Conservation (phyloP, 92 coral and sea anemone genomes). For the Pocillopora meandrina region DNA sequence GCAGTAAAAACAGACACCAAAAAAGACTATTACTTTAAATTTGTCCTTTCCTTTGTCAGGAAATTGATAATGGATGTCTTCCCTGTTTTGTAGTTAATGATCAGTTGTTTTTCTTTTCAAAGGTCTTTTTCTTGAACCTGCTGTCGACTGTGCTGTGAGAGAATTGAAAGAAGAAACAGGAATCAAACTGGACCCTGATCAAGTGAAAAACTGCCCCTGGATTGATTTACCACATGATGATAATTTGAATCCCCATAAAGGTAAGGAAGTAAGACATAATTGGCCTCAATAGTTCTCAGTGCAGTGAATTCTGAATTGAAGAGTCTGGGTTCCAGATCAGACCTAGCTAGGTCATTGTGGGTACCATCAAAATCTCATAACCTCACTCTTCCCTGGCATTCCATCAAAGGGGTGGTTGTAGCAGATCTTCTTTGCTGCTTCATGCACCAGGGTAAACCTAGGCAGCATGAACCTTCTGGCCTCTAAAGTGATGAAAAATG, state of each 20-base stretch:
- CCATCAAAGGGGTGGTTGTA: no score
- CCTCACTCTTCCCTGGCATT: no score
- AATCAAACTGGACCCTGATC: conserved; percentile 71
- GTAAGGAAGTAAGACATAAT: conserved; percentile 22
- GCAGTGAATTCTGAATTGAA: not conserved
- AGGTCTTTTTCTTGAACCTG: conserved; percentile 94
- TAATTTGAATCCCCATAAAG: conserved; percentile 94
- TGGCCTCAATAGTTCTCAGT: not conserved
- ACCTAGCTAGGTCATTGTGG: no score
- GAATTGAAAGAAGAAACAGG: conserved; percentile 96
- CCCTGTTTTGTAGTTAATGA: not conserved
- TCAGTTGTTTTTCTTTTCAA: not conserved
- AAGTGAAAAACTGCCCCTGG: conserved; percentile 61
- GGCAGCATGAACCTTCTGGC: no score
- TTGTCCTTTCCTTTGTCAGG: no score
- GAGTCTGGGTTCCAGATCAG: not conserved
- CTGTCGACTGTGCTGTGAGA: conserved; percentile 92
- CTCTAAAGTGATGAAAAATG: no score
- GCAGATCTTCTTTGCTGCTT: no score
- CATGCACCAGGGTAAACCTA: no score
- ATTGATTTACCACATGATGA: conserved; percentile 80
- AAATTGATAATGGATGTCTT: no score
- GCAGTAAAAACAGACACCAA: no score
- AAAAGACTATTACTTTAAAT: no score
- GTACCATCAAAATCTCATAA: no score